Conservation (phyloP, 2,113 vertebrate species). For the Rhizomys pruinosus region DNA sequence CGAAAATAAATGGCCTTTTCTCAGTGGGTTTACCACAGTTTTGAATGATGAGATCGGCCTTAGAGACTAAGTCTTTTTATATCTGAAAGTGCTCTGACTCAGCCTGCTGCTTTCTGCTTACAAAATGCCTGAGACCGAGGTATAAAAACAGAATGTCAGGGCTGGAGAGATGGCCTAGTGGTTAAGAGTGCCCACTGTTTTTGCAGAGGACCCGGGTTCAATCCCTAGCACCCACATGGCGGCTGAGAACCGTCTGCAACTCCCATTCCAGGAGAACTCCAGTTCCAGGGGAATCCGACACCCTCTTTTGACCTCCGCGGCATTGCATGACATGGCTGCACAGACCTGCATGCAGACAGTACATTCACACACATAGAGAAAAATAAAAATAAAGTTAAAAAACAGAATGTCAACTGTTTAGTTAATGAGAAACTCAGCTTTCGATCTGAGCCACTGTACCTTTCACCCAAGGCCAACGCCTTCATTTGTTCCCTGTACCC, state of each 20-base stretch:
- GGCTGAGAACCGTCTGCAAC: too few relatives aligned
- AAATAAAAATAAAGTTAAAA: too few relatives aligned
- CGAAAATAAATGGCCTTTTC: neutral
- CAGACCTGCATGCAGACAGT: too few relatives aligned
- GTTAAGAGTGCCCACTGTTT: too few relatives aligned
- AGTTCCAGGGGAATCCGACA: too few relatives aligned
- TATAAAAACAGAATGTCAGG: slow-evolving; percentile 34
- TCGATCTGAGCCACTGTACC: neutral
- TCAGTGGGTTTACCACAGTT: neutral
- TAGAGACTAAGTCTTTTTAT: neutral
- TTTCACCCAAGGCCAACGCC: neutral
- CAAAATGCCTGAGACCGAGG: slow-evolving; percentile 23
- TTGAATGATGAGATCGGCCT: neutral
- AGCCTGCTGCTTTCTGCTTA: slow-evolving; percentile 39
- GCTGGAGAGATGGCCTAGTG: too few relatives aligned
- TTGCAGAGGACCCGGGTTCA: too few relatives aligned
- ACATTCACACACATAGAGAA: too few relatives aligned
- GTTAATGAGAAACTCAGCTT: slow-evolving; percentile 62
- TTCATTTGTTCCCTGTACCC: neutral
- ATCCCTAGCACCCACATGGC: too few relatives aligned
- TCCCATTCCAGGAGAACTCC: too few relatives aligned
- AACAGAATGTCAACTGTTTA: slow-evolving; percentile 33
- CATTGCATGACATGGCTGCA: too few relatives aligned
- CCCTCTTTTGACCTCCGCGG: too few relatives aligned
- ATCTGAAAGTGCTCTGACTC: slow-evolving; percentile 13